Base-by-base conservation (phyloP, 2,113 vertebrate species). In the Halcyon senegalensis region DNA sequence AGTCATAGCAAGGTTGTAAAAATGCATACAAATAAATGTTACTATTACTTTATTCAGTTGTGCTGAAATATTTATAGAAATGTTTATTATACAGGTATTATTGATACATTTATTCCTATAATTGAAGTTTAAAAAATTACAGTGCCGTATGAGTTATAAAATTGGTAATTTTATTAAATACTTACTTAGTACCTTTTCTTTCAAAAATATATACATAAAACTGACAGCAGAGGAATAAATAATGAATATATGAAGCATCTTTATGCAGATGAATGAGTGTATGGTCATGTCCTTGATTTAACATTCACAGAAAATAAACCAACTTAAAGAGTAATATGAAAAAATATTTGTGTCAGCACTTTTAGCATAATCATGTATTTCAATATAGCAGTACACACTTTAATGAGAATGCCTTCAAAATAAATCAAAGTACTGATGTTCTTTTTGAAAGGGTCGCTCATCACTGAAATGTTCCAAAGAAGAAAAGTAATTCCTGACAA, bases 381-480 rank as follows among this genome's bases (percentile, higher is more conserved):
- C 96, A 94, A 39, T 97, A 90, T 48, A 96, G 50, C 41, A 56
- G 62, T 84, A 85, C 90, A 93, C 30, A 67, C 50, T 96, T 97
- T 98, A 97, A 97, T 96, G 85, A 97, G 94, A 95, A 95, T 87
- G 76, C 70, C 76, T 98, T 97, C 83, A 93, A 98, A 97, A 96
- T 96, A 97, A 97, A 97, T 96, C 96, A 93, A 69, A 95, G 67
- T 37, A 50, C 48, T 74, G 64, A 68, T 78, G 39, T 58, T 89
- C 74, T 78, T 92, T 90, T 30, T 53, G n/a, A 92, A 95, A 91
- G 63, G 53, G 66, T 76, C 5, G 3, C 80, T 95, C 87, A 91
- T 93, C 82, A 83, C 18, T 81, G 76, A 78, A 96, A 91, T 44
- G 27, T 91, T 92, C 27, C 44, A 63, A 89, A 95, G 66, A 92